Evolutionary conservation across 2,797 vertebrate species (phyloP).

Genomic region (Argyrosomus regius): DNA sequence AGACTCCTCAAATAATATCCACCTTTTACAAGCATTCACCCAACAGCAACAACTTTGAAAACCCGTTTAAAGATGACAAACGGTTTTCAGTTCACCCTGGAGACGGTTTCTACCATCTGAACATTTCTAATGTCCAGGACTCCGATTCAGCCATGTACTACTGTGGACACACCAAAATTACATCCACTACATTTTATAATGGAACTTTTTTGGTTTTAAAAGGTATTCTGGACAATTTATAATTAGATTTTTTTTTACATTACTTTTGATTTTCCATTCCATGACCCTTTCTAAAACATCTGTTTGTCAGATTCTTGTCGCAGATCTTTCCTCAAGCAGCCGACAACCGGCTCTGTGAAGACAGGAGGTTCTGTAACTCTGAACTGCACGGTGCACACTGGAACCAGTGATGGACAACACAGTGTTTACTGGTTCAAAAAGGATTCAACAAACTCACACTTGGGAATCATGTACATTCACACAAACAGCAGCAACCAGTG

Average conservation of each 20-base stretch:
- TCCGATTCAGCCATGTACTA: conserved; percentile 62
- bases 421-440: conserved; percentile 71
- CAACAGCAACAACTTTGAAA: not conserved
- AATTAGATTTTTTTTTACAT: not conserved
- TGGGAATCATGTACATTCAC: conserved; percentile 53
- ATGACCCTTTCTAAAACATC: not conserved
- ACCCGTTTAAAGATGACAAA: conserved; percentile 35
- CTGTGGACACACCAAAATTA: conserved; percentile 27
- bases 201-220: conserved; percentile 48
- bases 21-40: conserved; percentile 15
- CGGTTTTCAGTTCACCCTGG: conserved; percentile 39
- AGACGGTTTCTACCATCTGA: conserved; percentile 39
- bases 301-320: conserved; percentile 40
- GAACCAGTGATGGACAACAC: conserved; percentile 40
- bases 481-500: conserved; percentile 38
- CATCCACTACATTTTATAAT: conserved; percentile 1
- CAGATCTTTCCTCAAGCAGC: conserved; percentile 50
- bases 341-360: conserved; percentile 13
- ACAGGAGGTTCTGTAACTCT: conserved; percentile 63
- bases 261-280: not conserved
- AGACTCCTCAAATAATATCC: conserved; percentile 41
- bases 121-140: conserved; percentile 42
- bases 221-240: not conserved
- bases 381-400: conserved; percentile 58
- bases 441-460: conserved; percentile 19